These are phyloP conservation scores for Pegea sp. DNA, from an alignment of 23 tunicate species.

Conservation along the genomic window DNA sequence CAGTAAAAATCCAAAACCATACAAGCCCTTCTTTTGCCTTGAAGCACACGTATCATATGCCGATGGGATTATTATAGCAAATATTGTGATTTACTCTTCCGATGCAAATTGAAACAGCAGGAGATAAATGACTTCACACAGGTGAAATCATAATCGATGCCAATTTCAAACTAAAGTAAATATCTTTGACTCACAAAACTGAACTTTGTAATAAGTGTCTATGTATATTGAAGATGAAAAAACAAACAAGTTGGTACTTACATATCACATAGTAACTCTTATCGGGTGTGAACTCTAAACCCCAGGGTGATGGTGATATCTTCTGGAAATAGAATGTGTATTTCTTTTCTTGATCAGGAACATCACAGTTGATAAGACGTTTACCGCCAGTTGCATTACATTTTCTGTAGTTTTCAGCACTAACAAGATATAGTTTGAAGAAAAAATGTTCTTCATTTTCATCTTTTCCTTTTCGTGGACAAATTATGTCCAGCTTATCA, in stretches of 20 bases:
- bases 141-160: no score
- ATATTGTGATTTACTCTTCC: no score
- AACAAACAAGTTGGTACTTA: conserved; percentile 22
- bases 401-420: conserved; percentile 16
- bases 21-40: no score
- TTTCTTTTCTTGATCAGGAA: conserved; percentile 67
- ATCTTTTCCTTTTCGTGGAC: conserved; percentile 21
- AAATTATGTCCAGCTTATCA: conserved; percentile 74
- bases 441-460: conserved; percentile 32
- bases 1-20: no score
- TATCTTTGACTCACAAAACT: no score
- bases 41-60: no score
- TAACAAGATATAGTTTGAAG: conserved; percentile 47
- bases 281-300: conserved; percentile 56
- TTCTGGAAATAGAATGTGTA: conserved; percentile 76
- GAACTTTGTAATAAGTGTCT: no score
- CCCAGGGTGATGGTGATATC: conserved; percentile 85
- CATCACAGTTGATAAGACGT: conserved; percentile 53
- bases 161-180: no score
- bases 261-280: conserved; percentile 77
- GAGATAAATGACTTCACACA: no score
- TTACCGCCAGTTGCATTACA: conserved; percentile 41
- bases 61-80: no score
- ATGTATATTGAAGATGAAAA: not conserved
- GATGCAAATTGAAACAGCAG: no score